Conservation (phyloP, 2,888 invertebrate genomes). For the Erebia palarica region DNA sequence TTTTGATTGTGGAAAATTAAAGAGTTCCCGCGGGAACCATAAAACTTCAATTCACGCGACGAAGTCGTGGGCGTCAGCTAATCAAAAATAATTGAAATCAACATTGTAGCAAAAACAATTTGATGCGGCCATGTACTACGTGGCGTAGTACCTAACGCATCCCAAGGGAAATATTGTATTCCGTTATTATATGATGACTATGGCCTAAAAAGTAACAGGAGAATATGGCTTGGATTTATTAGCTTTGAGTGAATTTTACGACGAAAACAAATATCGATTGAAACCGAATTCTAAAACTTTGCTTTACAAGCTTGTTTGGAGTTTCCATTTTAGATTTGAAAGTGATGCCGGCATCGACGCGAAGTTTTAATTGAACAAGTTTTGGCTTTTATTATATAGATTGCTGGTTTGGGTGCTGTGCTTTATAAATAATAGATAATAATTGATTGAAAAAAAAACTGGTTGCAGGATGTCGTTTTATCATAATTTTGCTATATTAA, state of each 20-base stretch:
- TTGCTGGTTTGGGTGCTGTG: background rate
- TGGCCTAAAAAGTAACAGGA: too few relatives aligned
- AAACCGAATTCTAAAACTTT: slow-evolving; percentile 1
- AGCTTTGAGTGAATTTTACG: background rate
- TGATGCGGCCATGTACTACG: too few relatives aligned
- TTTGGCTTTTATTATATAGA: slow-evolving; percentile 1
- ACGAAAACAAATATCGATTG: slow-evolving; percentile 2
- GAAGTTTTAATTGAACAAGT: slow-evolving; percentile 21
- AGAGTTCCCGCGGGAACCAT: too few relatives aligned
- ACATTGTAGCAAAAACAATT: too few relatives aligned
- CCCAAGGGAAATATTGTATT: too few relatives aligned
- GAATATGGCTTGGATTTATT: too few relatives aligned
- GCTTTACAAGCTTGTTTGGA: slow-evolving; percentile 9
- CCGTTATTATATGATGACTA: too few relatives aligned
- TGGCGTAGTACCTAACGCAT: too few relatives aligned
- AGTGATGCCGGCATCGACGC: background rate
- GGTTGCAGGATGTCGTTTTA: background rate
- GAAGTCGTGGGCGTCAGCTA: too few relatives aligned
- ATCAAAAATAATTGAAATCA: too few relatives aligned
- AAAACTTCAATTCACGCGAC: too few relatives aligned
- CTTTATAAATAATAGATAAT: background rate
- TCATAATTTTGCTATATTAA: background rate
- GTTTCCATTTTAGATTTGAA: background rate
- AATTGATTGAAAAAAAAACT: background rate
- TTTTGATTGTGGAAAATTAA: too few relatives aligned